Evolutionary conservation across 2,888 invertebrate species (phyloP), one percentile per base, ranked within the genome.

Genomic region (Scaptomyza cyrtandrae): DNA sequence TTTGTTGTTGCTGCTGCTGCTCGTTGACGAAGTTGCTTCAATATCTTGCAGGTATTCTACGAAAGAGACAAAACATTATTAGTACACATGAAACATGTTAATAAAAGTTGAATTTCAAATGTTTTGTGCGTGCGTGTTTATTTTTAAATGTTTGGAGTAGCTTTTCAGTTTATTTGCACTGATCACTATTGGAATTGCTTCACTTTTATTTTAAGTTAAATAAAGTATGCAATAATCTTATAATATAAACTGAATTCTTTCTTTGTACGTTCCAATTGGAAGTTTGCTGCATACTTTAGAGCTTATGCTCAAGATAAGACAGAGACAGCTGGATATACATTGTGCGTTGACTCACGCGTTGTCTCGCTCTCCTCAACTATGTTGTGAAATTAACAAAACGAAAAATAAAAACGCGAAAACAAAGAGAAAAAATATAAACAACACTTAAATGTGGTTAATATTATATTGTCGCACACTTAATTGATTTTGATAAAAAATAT

Each of bases 31-130:
- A 77, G 77, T 77, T 71, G 79, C 71, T 76, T 89, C 75, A 75
- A 86, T 79, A 74, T 85, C 77, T 82, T 90, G 88, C 73, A 90
- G 86, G 78, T 88, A 90, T 89, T 90, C 90, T 90, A 82, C 50
- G 69, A 45, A 60, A 78, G 67, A 81, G 49, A 29, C 44, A 61
- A 64, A 39, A 33, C 10, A 49, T 69, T 67, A 63, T 75, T 84
- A 86, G 49, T 55, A 80, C 27, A 11, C 13, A 49, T n/a, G 16
- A 5, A 16, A 49, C 33, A 6, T 1, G n/a, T 16, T 4, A 41
- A 46, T 11, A 2, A 13, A 35, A 6, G 9, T 10, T 41, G 4
- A n/a, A 29, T 33, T 49, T 7, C 58, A 63, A 27, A 53, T 55
- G 41, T 39, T 43, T 19, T 49, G 19, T 27, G 39, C 9, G 39